Conservation (phyloP, 2,888 invertebrate genomes). For the Osedax frankpressi region DNA sequence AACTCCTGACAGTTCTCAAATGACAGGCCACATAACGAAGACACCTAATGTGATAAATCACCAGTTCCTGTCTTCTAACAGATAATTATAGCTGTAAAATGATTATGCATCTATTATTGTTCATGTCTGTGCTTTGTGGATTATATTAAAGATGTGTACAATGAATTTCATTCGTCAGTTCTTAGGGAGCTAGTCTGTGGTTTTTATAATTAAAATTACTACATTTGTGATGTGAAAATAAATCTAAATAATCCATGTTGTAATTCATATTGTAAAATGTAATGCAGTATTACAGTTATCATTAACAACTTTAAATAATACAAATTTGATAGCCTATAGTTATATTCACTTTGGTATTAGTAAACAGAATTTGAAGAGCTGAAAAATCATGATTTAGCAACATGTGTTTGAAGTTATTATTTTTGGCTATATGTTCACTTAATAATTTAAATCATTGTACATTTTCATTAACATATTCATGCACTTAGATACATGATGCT, state of each 20-base stretch:
- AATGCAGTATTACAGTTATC: background rate
- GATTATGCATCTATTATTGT: background rate
- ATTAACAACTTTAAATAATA: background rate
- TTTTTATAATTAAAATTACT: background rate
- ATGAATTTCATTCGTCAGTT: background rate
- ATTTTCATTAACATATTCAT: background rate
- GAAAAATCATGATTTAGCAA: slow-evolving; percentile 1
- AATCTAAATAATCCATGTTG: background rate
- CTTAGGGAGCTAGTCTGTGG: background rate
- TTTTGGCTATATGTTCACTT: background rate
- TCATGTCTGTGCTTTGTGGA: background rate
- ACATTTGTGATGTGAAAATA: background rate
- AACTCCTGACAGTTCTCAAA: background rate
- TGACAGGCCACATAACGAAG: slow-evolving; percentile 5
- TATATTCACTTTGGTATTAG: background rate
- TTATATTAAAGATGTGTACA: background rate
- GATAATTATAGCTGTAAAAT: background rate
- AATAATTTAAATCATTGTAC: background rate
- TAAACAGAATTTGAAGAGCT: no score
- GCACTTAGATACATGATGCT: background rate
- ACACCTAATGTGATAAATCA: background rate
- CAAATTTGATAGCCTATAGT: background rate
- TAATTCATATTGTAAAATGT: background rate
- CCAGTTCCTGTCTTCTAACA: background rate
- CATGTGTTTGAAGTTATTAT: background rate